Conservation (phyloP, 2,797 vertebrate species). For the Phoeniculus purpureus region DNA sequence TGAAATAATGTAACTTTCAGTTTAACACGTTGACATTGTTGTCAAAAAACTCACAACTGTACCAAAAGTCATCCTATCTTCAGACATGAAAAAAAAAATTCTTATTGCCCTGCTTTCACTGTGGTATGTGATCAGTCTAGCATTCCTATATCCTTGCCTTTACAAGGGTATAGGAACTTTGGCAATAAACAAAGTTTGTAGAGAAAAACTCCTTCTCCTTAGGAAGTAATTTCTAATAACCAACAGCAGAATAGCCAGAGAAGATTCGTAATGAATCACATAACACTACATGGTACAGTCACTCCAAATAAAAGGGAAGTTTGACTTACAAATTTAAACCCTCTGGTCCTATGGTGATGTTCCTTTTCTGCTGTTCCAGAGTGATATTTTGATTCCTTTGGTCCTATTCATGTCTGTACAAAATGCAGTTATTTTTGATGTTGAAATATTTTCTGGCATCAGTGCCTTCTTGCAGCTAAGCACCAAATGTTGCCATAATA, state of each 20-base stretch:
- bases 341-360: neutral
- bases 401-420: neutral
- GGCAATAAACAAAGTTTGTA: neutral
- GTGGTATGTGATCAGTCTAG: neutral
- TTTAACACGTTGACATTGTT: neutral
- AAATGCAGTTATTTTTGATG: neutral
- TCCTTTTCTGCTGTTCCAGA: neutral
- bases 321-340: neutral
- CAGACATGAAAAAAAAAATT: neutral
- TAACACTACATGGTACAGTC: neutral
- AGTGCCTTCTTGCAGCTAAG: neutral
- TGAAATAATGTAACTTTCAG: neutral
- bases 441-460: slow-evolving; percentile 25
- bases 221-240: neutral
- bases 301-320: neutral
- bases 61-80: neutral
- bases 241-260: neutral
- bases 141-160: neutral
- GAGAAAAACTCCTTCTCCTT: neutral
- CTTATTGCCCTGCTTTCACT: neutral
- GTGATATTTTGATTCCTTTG: neutral
- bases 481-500: neutral
- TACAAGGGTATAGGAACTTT: neutral
- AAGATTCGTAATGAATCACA: neutral
- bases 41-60: neutral